Evolutionary conservation across 2,888 invertebrate genomes (phyloP).

Genomic region (Habrosyne pyritoides): DNA sequence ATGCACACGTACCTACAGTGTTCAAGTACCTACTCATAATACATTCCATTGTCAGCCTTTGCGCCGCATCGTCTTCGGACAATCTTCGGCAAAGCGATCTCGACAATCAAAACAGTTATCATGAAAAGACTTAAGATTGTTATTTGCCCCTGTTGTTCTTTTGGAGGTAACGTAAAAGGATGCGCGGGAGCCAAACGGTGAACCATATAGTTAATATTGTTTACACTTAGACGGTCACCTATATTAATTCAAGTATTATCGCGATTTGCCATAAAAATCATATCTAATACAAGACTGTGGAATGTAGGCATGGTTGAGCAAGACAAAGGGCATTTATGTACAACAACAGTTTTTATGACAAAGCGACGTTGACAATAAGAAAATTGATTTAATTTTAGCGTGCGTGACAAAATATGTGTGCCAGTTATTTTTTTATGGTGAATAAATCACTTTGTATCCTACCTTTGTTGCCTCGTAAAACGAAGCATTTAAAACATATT

Average conservation of each 20-base stretch:
- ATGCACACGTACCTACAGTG: conserved; percentile 14
- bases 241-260: too few relatives aligned
- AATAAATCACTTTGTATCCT: too few relatives aligned
- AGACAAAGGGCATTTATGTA: neutral
- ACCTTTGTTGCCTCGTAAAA: too few relatives aligned
- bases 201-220: too few relatives aligned
- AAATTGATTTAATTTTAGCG: neutral
- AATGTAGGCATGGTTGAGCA: too few relatives aligned
- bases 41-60: conserved; percentile 47
- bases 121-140: conserved; percentile 17
- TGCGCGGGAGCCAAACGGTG: too few relatives aligned
- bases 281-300: too few relatives aligned
- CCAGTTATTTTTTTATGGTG: conserved; percentile 6
- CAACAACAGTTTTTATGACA: neutral
- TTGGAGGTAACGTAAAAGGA: neutral
- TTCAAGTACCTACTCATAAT: conserved; percentile 26
- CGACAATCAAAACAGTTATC: conserved; percentile 37
- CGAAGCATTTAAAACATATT: too few relatives aligned
- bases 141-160: neutral
- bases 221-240: too few relatives aligned
- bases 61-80: conserved; percentile 25
- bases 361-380: neutral
- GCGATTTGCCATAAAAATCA: too few relatives aligned
- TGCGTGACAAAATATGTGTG: conserved; percentile 8
- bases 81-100: conserved; percentile 34